Conservation (phyloP, 2,888 invertebrate species). For the Trachelus troglodyta region DNA sequence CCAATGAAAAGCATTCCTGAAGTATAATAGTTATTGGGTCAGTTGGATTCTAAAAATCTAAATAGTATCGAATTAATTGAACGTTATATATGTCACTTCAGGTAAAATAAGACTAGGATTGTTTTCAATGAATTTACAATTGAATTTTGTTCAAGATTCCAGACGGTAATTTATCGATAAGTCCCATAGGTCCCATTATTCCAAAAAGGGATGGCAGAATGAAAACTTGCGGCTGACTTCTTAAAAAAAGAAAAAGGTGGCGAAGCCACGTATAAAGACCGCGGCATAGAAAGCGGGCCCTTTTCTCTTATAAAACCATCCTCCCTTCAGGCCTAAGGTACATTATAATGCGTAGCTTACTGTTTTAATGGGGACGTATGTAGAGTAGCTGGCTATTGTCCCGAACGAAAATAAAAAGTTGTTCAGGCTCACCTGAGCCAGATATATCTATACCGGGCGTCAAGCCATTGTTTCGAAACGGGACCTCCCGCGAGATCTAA, state of each 20-base stretch:
- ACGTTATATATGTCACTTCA: neutral
- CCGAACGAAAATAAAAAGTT: slow-evolving; percentile 42
- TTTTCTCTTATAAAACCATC: neutral
- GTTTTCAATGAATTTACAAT: neutral
- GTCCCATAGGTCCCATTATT: slow-evolving; percentile 7
- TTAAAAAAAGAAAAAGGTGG: neutral
- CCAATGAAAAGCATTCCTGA: neutral
- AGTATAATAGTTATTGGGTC: neutral
- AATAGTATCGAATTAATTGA: neutral
- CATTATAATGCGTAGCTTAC: slow-evolving; percentile 57
- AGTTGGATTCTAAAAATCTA: neutral
- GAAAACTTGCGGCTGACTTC: neutral
- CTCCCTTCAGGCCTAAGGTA: slow-evolving; percentile 19
- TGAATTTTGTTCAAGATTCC: neutral
- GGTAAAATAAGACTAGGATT: neutral
- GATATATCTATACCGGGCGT: slow-evolving; percentile 36
- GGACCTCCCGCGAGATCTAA: slow-evolving; percentile 52
- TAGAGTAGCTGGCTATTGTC: slow-evolving; percentile 57
- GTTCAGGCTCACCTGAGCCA: slow-evolving; percentile 48
- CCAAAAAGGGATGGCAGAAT: neutral
- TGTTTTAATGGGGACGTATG: slow-evolving; percentile 60
- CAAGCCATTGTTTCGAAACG: slow-evolving; percentile 52
- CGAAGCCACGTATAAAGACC: slow-evolving; percentile 19
- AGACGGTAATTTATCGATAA: slow-evolving; percentile 7
- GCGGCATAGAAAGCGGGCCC: slow-evolving; percentile 14